Conservation (phyloP, 2,113 vertebrate species). For the Acinonyx jubatus region DNA sequence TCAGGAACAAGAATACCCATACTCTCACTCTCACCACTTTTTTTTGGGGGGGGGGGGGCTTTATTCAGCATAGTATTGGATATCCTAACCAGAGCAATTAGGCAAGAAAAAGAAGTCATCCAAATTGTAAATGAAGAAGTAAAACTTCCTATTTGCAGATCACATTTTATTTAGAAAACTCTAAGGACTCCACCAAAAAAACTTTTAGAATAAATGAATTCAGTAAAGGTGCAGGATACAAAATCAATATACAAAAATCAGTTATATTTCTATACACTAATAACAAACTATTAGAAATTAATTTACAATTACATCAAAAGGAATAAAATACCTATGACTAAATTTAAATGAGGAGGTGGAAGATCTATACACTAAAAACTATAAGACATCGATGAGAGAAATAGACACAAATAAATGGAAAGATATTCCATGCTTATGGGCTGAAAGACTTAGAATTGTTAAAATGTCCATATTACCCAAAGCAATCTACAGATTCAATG, state of each 20-base stretch:
- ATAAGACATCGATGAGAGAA: not conserved
- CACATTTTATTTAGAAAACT: not conserved
- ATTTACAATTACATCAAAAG: not conserved
- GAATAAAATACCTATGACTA: not conserved
- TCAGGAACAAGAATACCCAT: not conserved
- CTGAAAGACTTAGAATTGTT: not conserved
- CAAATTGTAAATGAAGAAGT: not conserved
- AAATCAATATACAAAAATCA: not conserved
- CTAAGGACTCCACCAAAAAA: not conserved
- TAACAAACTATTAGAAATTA: not conserved
- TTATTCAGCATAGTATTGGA: not conserved
- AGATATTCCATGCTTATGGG: not conserved
- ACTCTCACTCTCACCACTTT: not conserved
- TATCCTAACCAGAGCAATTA: not conserved
- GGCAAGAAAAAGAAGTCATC: not conserved
- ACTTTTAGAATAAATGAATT: not conserved
- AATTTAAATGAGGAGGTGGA: not conserved
- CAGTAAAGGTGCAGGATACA: not conserved
- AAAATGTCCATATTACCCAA: not conserved
- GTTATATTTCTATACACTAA: not conserved
- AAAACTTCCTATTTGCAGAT: not conserved
- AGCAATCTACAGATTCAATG: not conserved
- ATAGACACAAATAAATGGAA: not conserved
- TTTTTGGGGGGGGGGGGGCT: not conserved
- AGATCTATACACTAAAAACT: not conserved